Percentiles rank a stretch among this genome's conserved stretches.
These are phyloP conservation scores for Ochotona princeps DNA, from an alignment of 2,113 vertebrate species.

Conservation along the genomic window DNA sequence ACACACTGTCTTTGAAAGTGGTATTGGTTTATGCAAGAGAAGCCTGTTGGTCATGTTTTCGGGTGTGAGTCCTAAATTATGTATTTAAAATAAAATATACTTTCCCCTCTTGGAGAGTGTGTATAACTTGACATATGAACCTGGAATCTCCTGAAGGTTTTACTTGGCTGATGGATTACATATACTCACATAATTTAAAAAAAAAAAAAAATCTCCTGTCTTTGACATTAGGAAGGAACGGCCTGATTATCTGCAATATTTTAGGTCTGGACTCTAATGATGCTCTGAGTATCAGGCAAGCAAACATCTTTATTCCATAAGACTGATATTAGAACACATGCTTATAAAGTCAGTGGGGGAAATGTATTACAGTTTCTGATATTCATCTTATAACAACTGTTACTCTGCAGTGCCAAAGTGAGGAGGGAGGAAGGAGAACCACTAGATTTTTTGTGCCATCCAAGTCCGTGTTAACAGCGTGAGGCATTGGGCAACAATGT, in stretches of 20 bases:
- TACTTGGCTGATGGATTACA: neutral
- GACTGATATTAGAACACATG: neutral
- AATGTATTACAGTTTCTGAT: neutral
- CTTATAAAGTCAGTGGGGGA: neutral
- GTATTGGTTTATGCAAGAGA: neutral
- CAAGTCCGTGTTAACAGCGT: neutral
- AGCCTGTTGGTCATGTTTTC: constrained; percentile 15
- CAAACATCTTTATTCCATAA: neutral
- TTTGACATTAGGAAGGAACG: neutral
- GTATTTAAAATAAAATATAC: constrained; percentile 42
- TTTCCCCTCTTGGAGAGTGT: neutral
- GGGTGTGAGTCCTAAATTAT: constrained; percentile 46
- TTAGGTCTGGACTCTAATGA: neutral
- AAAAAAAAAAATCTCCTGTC: neutral
- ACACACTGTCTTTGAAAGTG: neutral
- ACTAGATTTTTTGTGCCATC: neutral
- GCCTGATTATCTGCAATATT: neutral
- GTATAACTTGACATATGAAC: constrained; percentile 9
- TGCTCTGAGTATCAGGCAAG: neutral
- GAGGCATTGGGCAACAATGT: neutral
- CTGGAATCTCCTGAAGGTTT: neutral
- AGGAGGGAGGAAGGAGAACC: neutral
- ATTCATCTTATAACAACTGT: neutral
- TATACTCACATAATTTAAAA: neutral
- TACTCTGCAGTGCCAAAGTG: neutral